These are phyloP conservation scores for Epinephelus cyanopodus DNA, from an alignment of 2,113 vertebrate genomes.

Conservation along the genomic window DNA sequence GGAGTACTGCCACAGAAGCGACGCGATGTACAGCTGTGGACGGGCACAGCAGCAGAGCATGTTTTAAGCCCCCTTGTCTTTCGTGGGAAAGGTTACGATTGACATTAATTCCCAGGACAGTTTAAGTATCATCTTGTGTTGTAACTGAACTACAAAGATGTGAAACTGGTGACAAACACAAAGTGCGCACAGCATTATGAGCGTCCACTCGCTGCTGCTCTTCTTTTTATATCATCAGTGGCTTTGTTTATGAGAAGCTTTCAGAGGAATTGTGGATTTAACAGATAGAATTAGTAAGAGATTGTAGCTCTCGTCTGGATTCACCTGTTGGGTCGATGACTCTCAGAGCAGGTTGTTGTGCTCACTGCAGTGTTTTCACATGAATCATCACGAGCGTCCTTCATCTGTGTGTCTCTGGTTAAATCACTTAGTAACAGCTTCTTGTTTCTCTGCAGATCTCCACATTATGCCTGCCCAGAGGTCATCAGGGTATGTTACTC, in stretches of 20 bases:
- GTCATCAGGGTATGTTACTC: conserved; percentile 90
- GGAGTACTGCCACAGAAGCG: too few relatives aligned
- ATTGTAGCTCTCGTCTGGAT: conserved; percentile 22
- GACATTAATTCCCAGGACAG: too few relatives aligned
- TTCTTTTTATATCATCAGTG: conserved; percentile 7
- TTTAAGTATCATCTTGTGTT: too few relatives aligned
- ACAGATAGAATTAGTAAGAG: conserved; percentile 21
- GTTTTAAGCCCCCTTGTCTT: too few relatives aligned
- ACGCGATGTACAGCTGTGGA: too few relatives aligned
- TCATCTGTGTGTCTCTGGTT: background rate
- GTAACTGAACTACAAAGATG: too few relatives aligned
- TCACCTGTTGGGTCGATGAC: background rate
- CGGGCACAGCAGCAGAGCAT: too few relatives aligned
- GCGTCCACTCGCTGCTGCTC: background rate
- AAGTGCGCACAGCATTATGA: background rate
- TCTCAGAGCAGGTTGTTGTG: background rate
- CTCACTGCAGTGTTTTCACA: background rate
- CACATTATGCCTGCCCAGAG: conserved; percentile 94
- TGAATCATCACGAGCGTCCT: background rate
- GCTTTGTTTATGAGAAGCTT: conserved; percentile 22
- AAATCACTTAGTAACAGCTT: background rate
- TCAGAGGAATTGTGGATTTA: conserved; percentile 3
- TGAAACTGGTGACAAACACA: background rate
- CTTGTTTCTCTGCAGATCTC: conserved; percentile 81
- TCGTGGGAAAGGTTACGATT: too few relatives aligned